These are phyloP conservation scores for Amphibalanus amphitrite DNA, from an alignment of 1,140 invertebrate genomes.

Conservation along the genomic window DNA sequence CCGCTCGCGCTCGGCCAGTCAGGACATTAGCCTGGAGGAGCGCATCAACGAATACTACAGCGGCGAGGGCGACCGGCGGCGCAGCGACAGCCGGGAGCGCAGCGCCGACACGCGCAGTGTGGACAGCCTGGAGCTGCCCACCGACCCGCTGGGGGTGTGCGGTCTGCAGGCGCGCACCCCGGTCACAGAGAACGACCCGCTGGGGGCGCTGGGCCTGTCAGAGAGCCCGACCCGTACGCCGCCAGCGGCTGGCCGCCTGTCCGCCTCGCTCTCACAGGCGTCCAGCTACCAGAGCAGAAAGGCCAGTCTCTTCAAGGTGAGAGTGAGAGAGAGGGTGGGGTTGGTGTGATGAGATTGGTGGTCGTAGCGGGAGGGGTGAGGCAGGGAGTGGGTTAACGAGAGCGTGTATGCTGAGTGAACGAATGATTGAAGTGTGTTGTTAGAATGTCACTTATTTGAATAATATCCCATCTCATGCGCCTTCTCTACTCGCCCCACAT, in stretches of 20 bases:
- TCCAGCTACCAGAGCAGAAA: neutral
- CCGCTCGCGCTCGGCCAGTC: neutral
- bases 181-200: conserved; percentile 74
- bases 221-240: neutral
- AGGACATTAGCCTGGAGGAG: neutral
- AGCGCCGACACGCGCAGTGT: conserved; percentile 11
- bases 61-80: neutral
- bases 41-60: neutral
- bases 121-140: conserved; percentile 5
- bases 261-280: no score
- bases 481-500: no score
- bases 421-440: no score
- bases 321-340: no score
- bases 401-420: no score
- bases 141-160: neutral
- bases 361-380: no score
- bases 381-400: no score
- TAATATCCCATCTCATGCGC: no score
- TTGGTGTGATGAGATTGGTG: no score
- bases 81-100: conserved; percentile 14
- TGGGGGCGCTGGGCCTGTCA: conserved; percentile 46
- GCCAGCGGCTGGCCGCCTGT: neutral
- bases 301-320: neutral
- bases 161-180: conserved; percentile 40
- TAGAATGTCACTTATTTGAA: no score